Base-by-base conservation (phyloP, 2,888 invertebrate genomes). In the Hyles lineata region DNA sequence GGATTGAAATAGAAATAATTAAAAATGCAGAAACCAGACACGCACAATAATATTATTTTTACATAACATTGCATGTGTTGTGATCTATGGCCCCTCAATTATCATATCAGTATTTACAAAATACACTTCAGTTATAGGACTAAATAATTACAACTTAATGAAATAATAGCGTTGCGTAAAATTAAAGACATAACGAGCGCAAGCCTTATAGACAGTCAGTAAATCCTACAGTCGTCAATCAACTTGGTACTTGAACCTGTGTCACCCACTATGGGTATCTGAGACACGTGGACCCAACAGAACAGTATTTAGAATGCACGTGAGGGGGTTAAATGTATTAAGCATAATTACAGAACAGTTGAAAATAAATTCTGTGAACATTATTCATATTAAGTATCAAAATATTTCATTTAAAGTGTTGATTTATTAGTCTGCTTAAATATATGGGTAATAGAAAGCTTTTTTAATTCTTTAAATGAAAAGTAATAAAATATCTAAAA, bases 281-380 rank as follows among this genome's bases (percentile, higher is more conserved):
- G 15, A 35, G 62, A 72, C 71, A 72, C 72, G 72, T 72, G 70
- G 69, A 74, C 69, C 71, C 19, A 7, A 7, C 32, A 19, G 72
- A 25, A 15, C 15, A 19, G 63, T 23, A 67, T 11, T 67, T 23
- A 35, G 58, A 9, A 19, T 21, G 3, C 7, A 21, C 9, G n/a
- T 15, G 15, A 11, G 19, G 7, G 32, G 67, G 21, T 21, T 29
- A 3, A 35, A 35, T 9, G 35, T 9, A 2, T 2, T 8, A 9
- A 35, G 35, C 35, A 29, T 32, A 62, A 25, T 62, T 32, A 32
- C 2, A 29, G 19, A 29, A 62, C 19, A 35, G 35, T 52, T 52
- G 5, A 52, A 52, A 1, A 19, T 52, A 5, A 9, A 11, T 9
- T 9, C 9, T 35, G 35, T 35, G 8, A 35, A 2, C 35, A 35